A percentile compares a stretch with the other conserved stretches of the same genome.
phyloP scores from a whole-genome alignment of 1,140 invertebrate genomes.

The Danaus melanippus region DNA sequence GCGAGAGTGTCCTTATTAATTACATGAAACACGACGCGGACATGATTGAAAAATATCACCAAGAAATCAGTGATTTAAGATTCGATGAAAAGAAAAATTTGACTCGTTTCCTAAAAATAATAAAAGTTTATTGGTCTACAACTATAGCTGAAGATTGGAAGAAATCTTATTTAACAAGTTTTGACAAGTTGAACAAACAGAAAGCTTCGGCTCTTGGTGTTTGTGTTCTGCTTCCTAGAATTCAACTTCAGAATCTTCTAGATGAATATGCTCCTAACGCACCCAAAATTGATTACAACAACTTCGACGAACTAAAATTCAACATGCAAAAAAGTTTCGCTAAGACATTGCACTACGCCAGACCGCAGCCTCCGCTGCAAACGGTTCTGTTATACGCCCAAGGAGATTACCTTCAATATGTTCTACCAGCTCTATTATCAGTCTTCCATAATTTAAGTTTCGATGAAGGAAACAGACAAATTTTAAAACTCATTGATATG shows the following conservation, averaged over 20 bases:
- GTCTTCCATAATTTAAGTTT: conserved; percentile 45
- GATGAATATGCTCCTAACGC: conserved; percentile 35
- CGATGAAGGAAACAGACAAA: conserved; percentile 20
- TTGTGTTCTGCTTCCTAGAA: conserved; percentile 28
- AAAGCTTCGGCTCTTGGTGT: conserved; percentile 32
- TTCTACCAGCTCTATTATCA: conserved; percentile 40
- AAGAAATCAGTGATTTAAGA: conserved; percentile 21
- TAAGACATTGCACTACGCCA: conserved; percentile 43
- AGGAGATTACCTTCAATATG: conserved; percentile 44
- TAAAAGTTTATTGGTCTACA: conserved; percentile 45
- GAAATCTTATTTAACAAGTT: conserved; percentile 21
- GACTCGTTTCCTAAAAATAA: conserved; percentile 32
- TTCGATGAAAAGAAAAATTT: conserved; percentile 23
- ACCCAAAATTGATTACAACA: conserved; percentile 33
- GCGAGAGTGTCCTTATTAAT: conserved; percentile 40
- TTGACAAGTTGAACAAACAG: conserved; percentile 24
- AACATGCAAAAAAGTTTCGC: conserved; percentile 38
- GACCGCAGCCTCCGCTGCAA: conserved; percentile 36
- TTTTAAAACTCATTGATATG: conserved; percentile 35
- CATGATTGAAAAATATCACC: conserved; percentile 27
- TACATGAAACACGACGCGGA: conserved; percentile 44
- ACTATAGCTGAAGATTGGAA: conserved; percentile 28
- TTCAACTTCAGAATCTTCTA: conserved; percentile 27
- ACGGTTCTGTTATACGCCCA: conserved; percentile 38
- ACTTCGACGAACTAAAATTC: conserved; percentile 27